These are phyloP conservation scores for Poliocrania exsul DNA, from an alignment of 2,797 vertebrate genomes.

Conservation along the genomic window DNA sequence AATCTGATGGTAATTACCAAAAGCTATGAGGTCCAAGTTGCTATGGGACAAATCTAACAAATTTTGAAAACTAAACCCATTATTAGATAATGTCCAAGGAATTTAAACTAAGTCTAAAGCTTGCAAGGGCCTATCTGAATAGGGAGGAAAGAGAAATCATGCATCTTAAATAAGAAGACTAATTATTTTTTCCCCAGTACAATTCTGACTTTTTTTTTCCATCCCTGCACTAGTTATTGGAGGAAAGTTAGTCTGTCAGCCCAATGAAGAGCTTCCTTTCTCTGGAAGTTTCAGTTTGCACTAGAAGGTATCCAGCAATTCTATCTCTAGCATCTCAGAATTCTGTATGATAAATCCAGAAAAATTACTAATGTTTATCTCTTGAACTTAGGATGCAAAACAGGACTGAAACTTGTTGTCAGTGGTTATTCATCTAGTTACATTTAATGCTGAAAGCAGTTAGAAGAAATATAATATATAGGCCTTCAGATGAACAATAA, in stretches of 20 bases:
- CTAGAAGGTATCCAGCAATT: not conserved
- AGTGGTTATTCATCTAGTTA: not conserved
- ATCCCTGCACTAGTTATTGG: not conserved
- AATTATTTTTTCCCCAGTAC: not conserved
- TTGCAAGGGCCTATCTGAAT: not conserved
- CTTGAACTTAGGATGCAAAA: not conserved
- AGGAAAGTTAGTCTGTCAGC: not conserved
- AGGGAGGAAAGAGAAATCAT: not conserved
- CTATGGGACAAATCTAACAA: not conserved
- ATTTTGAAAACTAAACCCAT: not conserved
- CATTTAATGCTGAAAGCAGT: not conserved
- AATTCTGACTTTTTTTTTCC: not conserved
- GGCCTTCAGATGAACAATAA: not conserved
- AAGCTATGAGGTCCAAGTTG: not conserved
- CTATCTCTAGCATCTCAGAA: not conserved
- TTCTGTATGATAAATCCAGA: not conserved
- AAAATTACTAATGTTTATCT: not conserved
- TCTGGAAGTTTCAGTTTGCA: not conserved
- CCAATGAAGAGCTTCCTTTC: not conserved
- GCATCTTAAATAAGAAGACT: not conserved
- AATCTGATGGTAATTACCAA: not conserved
- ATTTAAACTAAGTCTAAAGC: not conserved
- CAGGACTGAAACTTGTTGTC: not conserved
- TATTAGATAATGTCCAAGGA: constrained; percentile 14
- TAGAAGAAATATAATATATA: not conserved